Evolutionary conservation across 1,140 invertebrate species (phyloP), one percentile per base, ranked within the genome.

Genomic region (Pseudomyrmex sp.): DNA sequence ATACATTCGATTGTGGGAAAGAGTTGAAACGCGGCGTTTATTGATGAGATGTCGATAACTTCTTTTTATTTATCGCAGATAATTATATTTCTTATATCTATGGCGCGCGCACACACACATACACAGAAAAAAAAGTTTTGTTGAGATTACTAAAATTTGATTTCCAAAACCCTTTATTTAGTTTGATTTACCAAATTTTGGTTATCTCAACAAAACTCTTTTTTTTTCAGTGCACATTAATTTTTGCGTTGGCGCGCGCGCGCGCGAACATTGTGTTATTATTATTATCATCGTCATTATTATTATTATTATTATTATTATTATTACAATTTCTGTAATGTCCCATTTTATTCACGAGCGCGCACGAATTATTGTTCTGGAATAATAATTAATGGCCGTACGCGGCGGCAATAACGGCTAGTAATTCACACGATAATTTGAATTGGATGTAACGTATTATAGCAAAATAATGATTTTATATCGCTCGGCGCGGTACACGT

Each of bases 401-500:
- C 13, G 50, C 13, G 50, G 23, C 35, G 66, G 54, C 59, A 52
- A 69, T 84, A 56, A 82, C 48, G 35, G 20, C 44, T 70, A 59
- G 65, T 79, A 79, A 79, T 79, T 70, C 20, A 44, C 56, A 18
- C 72, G 52, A 56, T 82, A 72, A 86, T 87, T 86, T 86, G 52
- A 63, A 68, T 59, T 58, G 56, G 26, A 54, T 70, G 56, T 65
- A 46, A 63, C 73, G 59, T 61, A 86, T 86, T 87, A 82, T 66
- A 85, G 26, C 70, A 56, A 75, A 66, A 83, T 85, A 83, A 87
- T 86, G 82, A 87, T 86, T 87, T 87, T 83, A 74, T 73, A 65
- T 61, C 56, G 59, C 46, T 48, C 65, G 35, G 35, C 35, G n/a
- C 56, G 61, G 63, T 69, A 72, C 70, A 87, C 69, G 54, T 56